Evolutionary conservation across 2,797 vertebrate species (phyloP).

Genomic region (Diceros bicornis): DNA sequence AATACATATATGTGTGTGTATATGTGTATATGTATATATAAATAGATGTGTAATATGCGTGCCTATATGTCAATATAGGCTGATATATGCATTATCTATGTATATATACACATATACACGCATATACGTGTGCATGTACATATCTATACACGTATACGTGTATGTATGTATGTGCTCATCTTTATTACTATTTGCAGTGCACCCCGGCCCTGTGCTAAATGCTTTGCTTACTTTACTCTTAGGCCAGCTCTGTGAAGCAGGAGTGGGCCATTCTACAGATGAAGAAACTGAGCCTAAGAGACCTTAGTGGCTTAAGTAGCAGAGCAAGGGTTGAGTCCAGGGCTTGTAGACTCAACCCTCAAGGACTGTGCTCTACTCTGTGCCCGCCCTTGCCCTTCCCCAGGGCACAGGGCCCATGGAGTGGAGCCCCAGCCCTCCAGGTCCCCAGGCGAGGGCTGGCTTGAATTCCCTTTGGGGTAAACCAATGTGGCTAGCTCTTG

Average conservation of each 20-base stretch:
- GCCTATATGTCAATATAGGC: background rate
- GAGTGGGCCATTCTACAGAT: background rate
- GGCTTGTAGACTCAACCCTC: background rate
- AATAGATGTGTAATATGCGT: fast-evolving
- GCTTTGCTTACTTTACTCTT: background rate
- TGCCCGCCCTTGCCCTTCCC: background rate
- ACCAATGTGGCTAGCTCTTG: background rate
- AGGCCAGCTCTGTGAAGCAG: background rate
- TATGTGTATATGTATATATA: background rate
- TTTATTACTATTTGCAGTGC: background rate
- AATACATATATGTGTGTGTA: too few species aligned
- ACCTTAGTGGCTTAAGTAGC: background rate
- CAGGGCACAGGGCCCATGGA: too few species aligned
- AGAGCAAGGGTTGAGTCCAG: background rate
- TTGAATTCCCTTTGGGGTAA: background rate
- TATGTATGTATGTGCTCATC: background rate
- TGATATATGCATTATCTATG: background rate
- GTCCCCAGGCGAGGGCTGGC: background rate
- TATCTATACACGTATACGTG: fast-evolving
- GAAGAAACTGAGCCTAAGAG: background rate
- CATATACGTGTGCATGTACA: too few species aligned
- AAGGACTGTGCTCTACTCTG: background rate
- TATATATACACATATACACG: background rate
- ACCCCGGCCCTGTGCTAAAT: background rate
- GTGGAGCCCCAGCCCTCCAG: background rate